phyloP scores from a whole-genome alignment of 2,888 invertebrate species.

The Drosophila austrosaltans region DNA sequence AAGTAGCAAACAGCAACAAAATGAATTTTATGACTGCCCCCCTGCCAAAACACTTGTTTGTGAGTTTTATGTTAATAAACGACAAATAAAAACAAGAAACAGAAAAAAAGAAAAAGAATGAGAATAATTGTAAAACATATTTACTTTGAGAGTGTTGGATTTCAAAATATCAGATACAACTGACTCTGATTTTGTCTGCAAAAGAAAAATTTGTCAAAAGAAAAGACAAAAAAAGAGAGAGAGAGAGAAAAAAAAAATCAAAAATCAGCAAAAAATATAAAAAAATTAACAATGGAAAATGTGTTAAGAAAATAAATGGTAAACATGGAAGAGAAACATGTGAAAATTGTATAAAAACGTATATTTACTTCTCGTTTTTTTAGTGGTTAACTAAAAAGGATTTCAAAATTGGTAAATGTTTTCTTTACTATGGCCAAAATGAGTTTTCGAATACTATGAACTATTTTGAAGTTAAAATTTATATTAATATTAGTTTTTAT shows the following conservation, averaged over 20 bases:
- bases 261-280: slow-evolving; percentile 1
- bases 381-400: neutral
- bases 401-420: neutral
- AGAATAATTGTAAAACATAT: slow-evolving; percentile 49
- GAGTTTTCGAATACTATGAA: too few relatives aligned
- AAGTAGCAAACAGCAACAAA: slow-evolving; percentile 27
- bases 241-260: slow-evolving; percentile 2
- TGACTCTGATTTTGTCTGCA: slow-evolving; percentile 70
- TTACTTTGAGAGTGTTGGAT: slow-evolving; percentile 73
- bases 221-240: neutral
- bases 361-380: neutral
- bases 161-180: slow-evolving; percentile 76
- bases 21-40: slow-evolving; percentile 41
- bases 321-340: neutral
- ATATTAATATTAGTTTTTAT: too few relatives aligned
- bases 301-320: neutral
- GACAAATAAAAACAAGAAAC: slow-evolving; percentile 14
- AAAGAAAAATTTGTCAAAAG: slow-evolving; percentile 40
- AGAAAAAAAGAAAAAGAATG: slow-evolving; percentile 19
- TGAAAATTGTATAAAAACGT: neutral
- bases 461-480: too few relatives aligned
- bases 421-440: too few relatives aligned
- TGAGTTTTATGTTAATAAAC: slow-evolving; percentile 39
- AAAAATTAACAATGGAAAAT: slow-evolving; percentile 5
- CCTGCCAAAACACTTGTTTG: slow-evolving; percentile 19